phyloP scores from a whole-genome alignment of 2,113 vertebrate species.

The Lagenorhynchus albirostris region DNA sequence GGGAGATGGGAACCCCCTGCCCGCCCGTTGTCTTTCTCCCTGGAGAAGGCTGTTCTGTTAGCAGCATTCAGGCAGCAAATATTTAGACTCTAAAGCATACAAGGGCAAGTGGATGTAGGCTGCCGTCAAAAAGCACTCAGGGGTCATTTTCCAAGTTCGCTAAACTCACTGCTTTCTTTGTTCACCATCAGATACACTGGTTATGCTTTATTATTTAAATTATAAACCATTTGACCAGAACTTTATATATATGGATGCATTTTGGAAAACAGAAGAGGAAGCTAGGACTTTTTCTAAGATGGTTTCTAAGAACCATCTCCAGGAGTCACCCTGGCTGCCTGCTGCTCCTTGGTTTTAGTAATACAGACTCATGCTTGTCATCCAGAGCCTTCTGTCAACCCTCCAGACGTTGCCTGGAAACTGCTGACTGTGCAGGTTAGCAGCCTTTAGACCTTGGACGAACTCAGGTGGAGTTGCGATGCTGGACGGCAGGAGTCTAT shows the following conservation, averaged over 20 bases:
- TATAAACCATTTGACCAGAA: not conserved
- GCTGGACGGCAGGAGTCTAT: slow-evolving; percentile 34
- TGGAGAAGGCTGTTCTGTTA: not conserved
- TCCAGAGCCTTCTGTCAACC: not conserved
- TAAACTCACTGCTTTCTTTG: not conserved
- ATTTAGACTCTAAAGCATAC: not conserved
- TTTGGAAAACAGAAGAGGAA: slow-evolving; percentile 11
- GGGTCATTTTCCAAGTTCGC: not conserved
- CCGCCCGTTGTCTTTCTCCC: not conserved
- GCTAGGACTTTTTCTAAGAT: not conserved
- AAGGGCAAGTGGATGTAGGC: not conserved
- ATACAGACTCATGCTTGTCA: not conserved
- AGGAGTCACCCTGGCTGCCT: not conserved
- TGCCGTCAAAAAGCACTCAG: not conserved
- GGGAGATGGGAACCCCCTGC: rapidly evolving
- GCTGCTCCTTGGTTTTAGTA: not conserved
- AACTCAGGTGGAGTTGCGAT: not conserved
- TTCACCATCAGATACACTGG: not conserved
- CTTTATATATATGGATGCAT: not conserved
- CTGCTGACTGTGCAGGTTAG: not conserved
- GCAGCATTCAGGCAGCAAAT: not conserved
- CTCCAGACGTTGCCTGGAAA: not conserved
- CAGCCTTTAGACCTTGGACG: not conserved
- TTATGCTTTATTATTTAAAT: not conserved
- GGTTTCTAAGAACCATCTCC: not conserved